Percentiles rank a stretch among this genome's conserved stretches.
Conservation (phyloP, 2,888 invertebrate genomes). For the Scaptomyza polygonia region DNA sequence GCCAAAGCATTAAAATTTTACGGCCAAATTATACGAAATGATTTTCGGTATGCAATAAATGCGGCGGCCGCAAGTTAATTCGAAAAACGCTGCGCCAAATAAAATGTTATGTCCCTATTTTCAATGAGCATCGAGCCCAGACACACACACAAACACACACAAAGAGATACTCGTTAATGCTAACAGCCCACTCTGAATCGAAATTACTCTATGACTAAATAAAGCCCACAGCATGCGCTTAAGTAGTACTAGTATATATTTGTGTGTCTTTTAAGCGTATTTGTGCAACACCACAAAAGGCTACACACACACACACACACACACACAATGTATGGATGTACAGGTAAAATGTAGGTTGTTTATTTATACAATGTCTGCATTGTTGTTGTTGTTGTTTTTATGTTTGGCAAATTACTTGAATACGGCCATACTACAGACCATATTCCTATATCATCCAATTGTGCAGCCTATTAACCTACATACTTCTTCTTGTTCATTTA, state of each 20-base stretch:
- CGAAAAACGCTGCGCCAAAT: constrained; percentile 34
- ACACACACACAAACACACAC: no score
- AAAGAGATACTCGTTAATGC: not conserved
- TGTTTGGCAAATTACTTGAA: constrained; percentile 3
- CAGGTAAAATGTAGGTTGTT: not conserved
- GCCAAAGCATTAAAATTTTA: constrained; percentile 49
- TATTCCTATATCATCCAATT: no score
- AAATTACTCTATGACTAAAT: constrained; percentile 26
- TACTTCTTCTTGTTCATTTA: no score
- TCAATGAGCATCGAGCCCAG: constrained; percentile 39
- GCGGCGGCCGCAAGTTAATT: constrained; percentile 62
- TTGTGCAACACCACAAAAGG: constrained; percentile 1
- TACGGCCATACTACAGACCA: not conserved
- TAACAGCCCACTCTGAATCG: constrained; percentile 29
- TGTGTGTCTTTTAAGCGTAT: constrained; percentile 6
- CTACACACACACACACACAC: not conserved
- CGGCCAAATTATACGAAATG: constrained; percentile 61
- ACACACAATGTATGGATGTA: not conserved
- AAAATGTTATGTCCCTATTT: constrained; percentile 50
- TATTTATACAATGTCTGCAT: not conserved
- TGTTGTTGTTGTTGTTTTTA: not conserved
- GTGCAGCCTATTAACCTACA: no score
- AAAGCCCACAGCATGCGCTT: constrained; percentile 3
- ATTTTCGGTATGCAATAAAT: constrained; percentile 62
- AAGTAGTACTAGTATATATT: not conserved